Base-by-base conservation (phyloP, 2,888 invertebrate species). In the Cataglyphis livida region DNA sequence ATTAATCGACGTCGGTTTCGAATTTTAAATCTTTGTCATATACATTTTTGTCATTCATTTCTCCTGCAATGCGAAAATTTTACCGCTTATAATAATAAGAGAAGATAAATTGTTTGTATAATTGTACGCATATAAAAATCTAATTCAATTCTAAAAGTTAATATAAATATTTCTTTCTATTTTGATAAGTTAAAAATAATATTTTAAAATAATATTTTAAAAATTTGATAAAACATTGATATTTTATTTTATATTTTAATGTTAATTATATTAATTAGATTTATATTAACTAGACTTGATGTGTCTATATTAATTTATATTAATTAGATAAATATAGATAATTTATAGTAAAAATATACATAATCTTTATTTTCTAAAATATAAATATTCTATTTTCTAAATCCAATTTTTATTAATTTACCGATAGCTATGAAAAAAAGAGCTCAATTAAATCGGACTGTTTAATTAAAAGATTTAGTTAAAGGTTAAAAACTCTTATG, bases 401-500 rank as follows among this genome's bases (percentile, higher is more conserved):
- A 41, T 73, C n/a, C 62, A 62, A 57, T 71, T 25, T 38, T 1
- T 64, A 15, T 15, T 74, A 61, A 74, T 44, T 41, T 41, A 61
- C n/a, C 15, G 21, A 59, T 1, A 21, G 21, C 18, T 61, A 18
- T 32, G 61, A 61, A 32, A 74, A n/a, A 15, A 57, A 25, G 25
- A 61, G 21, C 48, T 10, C 64, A 74, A 74, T 74, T 62, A 64
- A 74, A 74, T 48, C 48, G 44, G 35, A 48, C 25, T 71, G 57
- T 48, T 48, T 48, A 59, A 15, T 28, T 32, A 62, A 74, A 62
- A 62, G 62, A 74, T 48, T 74, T 61, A 74, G 44, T 32, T 21
- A 44, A 44, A 44, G 32, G 74, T 48, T 74, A 62, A 3, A 64
- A 62, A 74, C 44, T n/a, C 32, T 48, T 48, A 48, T 44, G 21